phyloP scores from a whole-genome alignment of 2,888 invertebrate species.

The Anthophora plumipes region DNA sequence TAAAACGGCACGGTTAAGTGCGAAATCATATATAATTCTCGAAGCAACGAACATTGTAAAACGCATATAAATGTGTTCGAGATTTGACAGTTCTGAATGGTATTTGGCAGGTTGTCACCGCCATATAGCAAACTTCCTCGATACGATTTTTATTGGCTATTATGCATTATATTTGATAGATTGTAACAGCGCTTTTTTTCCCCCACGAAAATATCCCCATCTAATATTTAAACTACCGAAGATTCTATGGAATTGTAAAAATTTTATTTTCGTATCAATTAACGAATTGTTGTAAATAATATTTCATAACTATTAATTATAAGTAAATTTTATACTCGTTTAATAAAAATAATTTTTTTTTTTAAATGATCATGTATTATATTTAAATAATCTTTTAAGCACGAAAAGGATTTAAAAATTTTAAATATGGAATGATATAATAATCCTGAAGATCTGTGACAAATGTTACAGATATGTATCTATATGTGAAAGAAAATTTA shows the following conservation, averaged over 20 bases:
- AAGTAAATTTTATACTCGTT: background rate
- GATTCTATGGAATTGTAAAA: background rate
- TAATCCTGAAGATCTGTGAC: background rate
- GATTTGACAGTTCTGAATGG: constrained; percentile 33
- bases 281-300: background rate
- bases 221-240: background rate
- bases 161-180: constrained; percentile 2
- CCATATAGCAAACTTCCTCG: constrained; percentile 12
- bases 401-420: background rate
- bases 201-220: constrained; percentile 21
- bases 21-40: constrained; percentile 17
- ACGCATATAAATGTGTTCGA: constrained; percentile 2
- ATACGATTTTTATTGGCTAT: constrained; percentile 37
- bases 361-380: background rate
- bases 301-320: background rate
- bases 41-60: constrained; percentile 32
- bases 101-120: constrained; percentile 40
- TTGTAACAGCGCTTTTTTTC: constrained; percentile 7
- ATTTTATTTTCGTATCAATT: background rate
- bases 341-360: background rate
- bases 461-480: background rate
- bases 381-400: background rate
- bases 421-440: background rate
- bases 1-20: background rate
- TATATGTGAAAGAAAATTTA: background rate